Conservation (phyloP, 2,888 invertebrate species). For the Polia nebulosa region DNA sequence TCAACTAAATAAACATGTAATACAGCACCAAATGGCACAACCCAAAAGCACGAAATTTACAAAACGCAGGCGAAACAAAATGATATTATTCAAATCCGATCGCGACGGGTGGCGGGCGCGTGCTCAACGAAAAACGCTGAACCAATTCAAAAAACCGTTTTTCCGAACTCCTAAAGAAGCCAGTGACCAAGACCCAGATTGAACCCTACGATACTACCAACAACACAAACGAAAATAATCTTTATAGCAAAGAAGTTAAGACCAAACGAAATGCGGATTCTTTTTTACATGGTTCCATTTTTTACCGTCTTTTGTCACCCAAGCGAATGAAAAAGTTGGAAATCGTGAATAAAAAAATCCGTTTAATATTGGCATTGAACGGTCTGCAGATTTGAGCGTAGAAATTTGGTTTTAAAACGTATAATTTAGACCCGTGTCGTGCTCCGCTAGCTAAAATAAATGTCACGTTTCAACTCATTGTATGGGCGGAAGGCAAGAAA, state of each 20-base stretch:
- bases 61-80: conserved; percentile 50
- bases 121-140: conserved; percentile 79
- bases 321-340: conserved; percentile 85
- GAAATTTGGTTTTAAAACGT: conserved; percentile 79
- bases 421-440: conserved; percentile 77
- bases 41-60: conserved; percentile 41
- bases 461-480: conserved; percentile 72
- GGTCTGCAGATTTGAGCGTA: conserved; percentile 82
- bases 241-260: conserved; percentile 69
- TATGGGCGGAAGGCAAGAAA: conserved; percentile 61
- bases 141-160: conserved; percentile 76
- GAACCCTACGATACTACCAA: conserved; percentile 55
- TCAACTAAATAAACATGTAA: conserved; percentile 35
- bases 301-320: conserved; percentile 87
- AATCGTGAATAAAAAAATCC: conserved; percentile 88
- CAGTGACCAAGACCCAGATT: conserved; percentile 85
- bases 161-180: conserved; percentile 81
- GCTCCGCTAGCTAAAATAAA: conserved; percentile 71
- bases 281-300: conserved; percentile 66
- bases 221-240: conserved; percentile 68
- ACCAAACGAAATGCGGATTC: conserved; percentile 51
- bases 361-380: conserved; percentile 89
- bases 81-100: conserved; percentile 76
- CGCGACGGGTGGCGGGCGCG: conserved; percentile 77
- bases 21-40: conserved; percentile 38